phyloP scores from a whole-genome alignment of 2,797 vertebrate genomes.

The Salmo trutta region DNA sequence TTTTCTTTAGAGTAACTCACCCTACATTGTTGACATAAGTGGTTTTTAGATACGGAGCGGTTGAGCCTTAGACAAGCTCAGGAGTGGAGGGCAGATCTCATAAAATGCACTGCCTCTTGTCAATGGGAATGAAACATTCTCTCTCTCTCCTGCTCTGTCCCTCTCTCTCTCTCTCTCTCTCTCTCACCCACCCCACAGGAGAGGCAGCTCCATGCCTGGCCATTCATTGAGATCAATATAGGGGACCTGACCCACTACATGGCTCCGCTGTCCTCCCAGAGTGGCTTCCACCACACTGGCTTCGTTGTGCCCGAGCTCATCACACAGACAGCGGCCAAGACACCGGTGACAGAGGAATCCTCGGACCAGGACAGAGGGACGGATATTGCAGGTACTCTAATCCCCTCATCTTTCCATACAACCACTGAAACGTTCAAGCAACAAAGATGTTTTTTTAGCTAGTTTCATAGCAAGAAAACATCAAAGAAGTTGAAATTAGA shows the following conservation, averaged over 20 bases:
- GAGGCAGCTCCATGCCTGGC: slow-evolving; percentile 89
- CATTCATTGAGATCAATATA: slow-evolving; percentile 87
- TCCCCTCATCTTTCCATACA: background rate
- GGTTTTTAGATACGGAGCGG: background rate
- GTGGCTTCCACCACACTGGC: slow-evolving; percentile 61
- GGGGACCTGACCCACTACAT: slow-evolving; percentile 88
- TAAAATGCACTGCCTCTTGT: background rate
- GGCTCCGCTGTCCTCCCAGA: slow-evolving; percentile 90
- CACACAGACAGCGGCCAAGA: background rate
- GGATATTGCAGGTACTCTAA: slow-evolving; percentile 79
- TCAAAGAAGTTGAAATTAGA: background rate
- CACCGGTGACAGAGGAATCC: slow-evolving; percentile 74
- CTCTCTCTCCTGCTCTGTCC: background rate
- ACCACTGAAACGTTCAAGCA: background rate
- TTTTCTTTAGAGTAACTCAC: background rate
- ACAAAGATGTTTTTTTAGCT: background rate
- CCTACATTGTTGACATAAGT: background rate
- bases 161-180: background rate
- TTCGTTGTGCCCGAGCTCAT: slow-evolving; percentile 92
- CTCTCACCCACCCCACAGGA: slow-evolving; percentile 74
- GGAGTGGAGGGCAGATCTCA: background rate
- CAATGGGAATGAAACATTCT: background rate
- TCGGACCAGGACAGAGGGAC: slow-evolving; percentile 77
- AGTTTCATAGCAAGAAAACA: background rate
- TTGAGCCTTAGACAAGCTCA: background rate